Evolutionary conservation across 2,113 vertebrate species (phyloP).

Genomic region (Zingel zingel): DNA sequence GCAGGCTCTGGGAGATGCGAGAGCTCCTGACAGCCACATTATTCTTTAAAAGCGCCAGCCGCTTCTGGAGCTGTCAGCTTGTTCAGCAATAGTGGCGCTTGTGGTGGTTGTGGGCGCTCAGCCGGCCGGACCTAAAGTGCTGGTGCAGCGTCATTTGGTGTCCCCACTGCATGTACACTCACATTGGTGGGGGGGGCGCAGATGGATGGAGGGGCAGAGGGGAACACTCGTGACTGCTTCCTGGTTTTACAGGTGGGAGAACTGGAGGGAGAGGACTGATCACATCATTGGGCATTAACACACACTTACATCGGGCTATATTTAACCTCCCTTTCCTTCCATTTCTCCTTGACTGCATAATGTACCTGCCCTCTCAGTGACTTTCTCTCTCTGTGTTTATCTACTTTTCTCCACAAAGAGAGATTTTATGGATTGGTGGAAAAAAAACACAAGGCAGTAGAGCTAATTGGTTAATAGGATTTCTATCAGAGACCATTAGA

Average conservation of each 20-base stretch:
- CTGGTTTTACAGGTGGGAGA: constrained; percentile 62
- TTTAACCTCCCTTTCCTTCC: constrained; percentile 64
- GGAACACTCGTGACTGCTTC: constrained; percentile 51
- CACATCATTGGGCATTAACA: constrained; percentile 41
- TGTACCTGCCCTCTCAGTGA: constrained; percentile 45
- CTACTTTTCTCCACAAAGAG: constrained; percentile 37
- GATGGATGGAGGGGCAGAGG: not conserved
- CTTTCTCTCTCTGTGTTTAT: constrained; percentile 38
- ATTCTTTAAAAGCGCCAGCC: constrained; percentile 81
- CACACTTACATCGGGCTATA: constrained; percentile 55
- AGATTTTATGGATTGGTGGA: constrained; percentile 69
- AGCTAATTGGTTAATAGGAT: constrained; percentile 75
- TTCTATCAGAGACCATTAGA: constrained; percentile 76
- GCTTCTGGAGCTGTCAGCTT: constrained; percentile 80
- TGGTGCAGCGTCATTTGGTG: constrained; percentile 74
- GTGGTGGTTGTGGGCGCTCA: constrained; percentile 55
- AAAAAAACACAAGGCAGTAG: constrained; percentile 51
- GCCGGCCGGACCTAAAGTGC: constrained; percentile 68
- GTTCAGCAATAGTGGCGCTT: constrained; percentile 77
- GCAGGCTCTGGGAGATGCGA: constrained; percentile 68
- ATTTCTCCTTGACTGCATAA: constrained; percentile 56
- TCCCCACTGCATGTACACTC: constrained; percentile 50
- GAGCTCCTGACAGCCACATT: constrained; percentile 81
- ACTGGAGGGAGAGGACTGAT: constrained; percentile 32
- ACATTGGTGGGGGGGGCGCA: not conserved